Evolutionary conservation across 2,888 invertebrate species (phyloP).

Genomic region (Exephanes ischioxanthus): DNA sequence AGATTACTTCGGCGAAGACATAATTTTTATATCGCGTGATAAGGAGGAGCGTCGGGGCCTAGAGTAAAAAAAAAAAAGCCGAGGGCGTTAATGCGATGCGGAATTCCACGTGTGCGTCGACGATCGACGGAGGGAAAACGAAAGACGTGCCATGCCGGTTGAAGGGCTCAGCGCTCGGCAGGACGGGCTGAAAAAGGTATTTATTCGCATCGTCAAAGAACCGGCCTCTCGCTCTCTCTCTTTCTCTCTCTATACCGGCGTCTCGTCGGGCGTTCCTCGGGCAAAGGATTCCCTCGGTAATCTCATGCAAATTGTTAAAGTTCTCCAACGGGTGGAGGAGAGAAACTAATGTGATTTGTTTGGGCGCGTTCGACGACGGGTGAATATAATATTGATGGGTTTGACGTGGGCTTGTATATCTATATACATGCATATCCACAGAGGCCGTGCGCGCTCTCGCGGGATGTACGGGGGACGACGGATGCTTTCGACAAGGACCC

Average conservation of each 20-base stretch:
- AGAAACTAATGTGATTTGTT: constrained; percentile 80
- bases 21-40: constrained; percentile 42
- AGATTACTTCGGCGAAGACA: neutral
- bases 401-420: constrained; percentile 74
- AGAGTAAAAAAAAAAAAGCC: neutral
- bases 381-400: constrained; percentile 81
- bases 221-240: constrained; percentile 25
- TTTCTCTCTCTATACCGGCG: constrained; percentile 7
- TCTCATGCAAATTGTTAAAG: constrained; percentile 83
- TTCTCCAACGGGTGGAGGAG: constrained; percentile 76
- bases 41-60: constrained; percentile 8
- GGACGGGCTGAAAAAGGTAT: constrained; percentile 71
- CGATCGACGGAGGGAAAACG: constrained; percentile 57
- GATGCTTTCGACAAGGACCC: constrained; percentile 54
- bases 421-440: constrained; percentile 9
- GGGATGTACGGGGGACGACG: constrained; percentile 30
- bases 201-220: constrained; percentile 76
- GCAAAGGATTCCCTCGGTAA: constrained; percentile 73
- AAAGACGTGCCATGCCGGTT: constrained; percentile 56
- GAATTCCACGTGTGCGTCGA: constrained; percentile 31
- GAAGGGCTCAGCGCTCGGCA: constrained; percentile 58
- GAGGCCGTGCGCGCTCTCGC: constrained; percentile 38
- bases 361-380: constrained; percentile 71
- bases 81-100: constrained; percentile 17
- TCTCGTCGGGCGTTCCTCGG: constrained; percentile 59